Evolutionary conservation across 2,888 invertebrate genomes (phyloP).

Genomic region (Drosophila longiperda): DNA sequence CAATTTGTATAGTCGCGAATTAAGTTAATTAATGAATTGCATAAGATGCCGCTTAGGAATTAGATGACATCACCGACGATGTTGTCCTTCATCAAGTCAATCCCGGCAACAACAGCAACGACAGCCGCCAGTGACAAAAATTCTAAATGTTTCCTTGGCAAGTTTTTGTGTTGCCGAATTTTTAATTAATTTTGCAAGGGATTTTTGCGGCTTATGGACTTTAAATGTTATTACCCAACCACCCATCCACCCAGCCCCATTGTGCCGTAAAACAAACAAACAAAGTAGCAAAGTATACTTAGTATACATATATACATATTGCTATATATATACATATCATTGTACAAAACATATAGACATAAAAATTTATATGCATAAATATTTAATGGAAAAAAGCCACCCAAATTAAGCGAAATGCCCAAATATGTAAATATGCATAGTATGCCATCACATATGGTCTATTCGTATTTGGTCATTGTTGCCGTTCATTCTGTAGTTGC

Average conservation of each 20-base stretch:
- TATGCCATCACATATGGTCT: neutral
- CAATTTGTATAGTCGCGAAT: conserved; percentile 53
- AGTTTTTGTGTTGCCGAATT: conserved; percentile 50
- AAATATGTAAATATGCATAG: conserved; percentile 1
- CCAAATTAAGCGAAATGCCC: conserved; percentile 7
- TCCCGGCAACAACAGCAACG: conserved; percentile 39
- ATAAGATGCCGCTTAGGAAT: conserved; percentile 61
- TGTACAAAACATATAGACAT: neutral
- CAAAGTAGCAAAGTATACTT: conserved; percentile 2
- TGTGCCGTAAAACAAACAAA: conserved; percentile 11
- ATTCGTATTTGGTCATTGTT: neutral
- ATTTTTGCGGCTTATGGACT: conserved; percentile 72
- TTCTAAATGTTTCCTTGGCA: conserved; percentile 37
- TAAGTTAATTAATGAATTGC: conserved; percentile 70
- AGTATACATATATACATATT: conserved; percentile 12
- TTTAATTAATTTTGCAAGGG: conserved; percentile 70
- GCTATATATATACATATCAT: neutral
- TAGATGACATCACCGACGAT: conserved; percentile 53
- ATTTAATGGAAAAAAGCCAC: conserved; percentile 4
- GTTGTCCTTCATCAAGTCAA: conserved; percentile 73
- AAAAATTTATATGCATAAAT: conserved; percentile 1
- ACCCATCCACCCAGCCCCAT: neutral
- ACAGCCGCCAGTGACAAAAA: conserved; percentile 15
- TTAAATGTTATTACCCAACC: conserved; percentile 58
- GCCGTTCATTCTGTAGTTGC: neutral